Evolutionary conservation across 2,113 vertebrate species (phyloP).

Genomic region (Pteruthius melanotis): DNA sequence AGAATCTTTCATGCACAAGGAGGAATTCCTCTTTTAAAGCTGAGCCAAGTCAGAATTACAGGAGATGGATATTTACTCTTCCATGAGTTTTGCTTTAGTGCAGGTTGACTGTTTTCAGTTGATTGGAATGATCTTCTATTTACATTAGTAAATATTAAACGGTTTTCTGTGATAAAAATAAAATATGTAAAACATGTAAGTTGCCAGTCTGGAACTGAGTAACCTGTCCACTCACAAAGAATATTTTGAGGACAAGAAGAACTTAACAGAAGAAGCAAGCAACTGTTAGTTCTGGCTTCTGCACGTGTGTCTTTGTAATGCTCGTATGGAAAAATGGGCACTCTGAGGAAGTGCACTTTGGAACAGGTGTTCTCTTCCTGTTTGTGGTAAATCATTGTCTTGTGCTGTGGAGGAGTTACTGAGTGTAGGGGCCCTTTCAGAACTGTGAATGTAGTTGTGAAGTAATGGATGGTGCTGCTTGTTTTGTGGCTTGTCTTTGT

Average conservation of each 20-base stretch:
- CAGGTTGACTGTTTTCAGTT: not conserved
- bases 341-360: not conserved
- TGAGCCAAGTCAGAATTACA: not conserved
- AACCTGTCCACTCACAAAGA: not conserved
- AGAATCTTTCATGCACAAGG: not conserved
- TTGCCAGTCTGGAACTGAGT: not conserved
- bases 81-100: not conserved
- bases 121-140: not conserved
- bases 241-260: not conserved
- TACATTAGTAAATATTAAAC: accelerated
- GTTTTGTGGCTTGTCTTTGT: not conserved
- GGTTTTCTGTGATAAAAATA: not conserved
- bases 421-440: not conserved
- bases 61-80: not conserved
- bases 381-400: not conserved
- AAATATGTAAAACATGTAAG: accelerated
- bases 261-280: not conserved
- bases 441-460: not conserved
- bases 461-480: not conserved
- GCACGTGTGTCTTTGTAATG: not conserved
- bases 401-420: no score
- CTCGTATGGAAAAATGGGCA: not conserved
- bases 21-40: not conserved
- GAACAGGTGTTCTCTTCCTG: not conserved
- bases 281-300: not conserved